These are phyloP conservation scores for Dryoscopus gambensis DNA, from an alignment of 2,113 vertebrate genomes.

Conservation along the genomic window DNA sequence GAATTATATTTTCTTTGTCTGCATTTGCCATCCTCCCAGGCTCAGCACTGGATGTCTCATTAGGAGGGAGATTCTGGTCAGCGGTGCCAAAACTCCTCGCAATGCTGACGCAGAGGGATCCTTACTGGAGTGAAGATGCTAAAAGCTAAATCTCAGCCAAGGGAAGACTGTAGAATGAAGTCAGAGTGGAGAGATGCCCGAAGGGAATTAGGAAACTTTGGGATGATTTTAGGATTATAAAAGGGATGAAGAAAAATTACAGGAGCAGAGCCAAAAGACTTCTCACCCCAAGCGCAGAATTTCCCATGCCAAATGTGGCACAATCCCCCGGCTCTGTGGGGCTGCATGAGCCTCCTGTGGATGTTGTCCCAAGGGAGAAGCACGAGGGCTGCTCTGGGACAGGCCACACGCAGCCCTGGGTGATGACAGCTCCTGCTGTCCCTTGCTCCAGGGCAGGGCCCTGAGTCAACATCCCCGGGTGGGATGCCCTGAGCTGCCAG, in stretches of 20 bases:
- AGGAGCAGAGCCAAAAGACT: background rate
- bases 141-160: background rate
- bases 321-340: fast-evolving
- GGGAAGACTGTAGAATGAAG: background rate
- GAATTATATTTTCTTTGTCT: slow-evolving; percentile 20
- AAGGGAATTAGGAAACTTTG: background rate
- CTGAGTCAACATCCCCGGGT: background rate
- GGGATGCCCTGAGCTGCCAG: background rate
- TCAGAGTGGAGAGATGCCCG: background rate
- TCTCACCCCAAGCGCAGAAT: background rate
- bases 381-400: background rate
- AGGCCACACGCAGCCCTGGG: background rate
- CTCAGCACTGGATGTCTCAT: background rate
- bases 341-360: fast-evolving
- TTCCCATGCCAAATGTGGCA: background rate
- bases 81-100: background rate
- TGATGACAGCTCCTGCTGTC: background rate
- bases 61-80: background rate
- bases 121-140: background rate
- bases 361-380: background rate
- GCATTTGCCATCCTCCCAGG: background rate
- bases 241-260: background rate
- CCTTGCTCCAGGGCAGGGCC: background rate
- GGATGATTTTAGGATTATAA: background rate
- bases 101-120: background rate